Evolutionary conservation across 2,888 invertebrate species (phyloP), one percentile per base, ranked within the genome.

Genomic region (Caenorhabditis sp.): DNA sequence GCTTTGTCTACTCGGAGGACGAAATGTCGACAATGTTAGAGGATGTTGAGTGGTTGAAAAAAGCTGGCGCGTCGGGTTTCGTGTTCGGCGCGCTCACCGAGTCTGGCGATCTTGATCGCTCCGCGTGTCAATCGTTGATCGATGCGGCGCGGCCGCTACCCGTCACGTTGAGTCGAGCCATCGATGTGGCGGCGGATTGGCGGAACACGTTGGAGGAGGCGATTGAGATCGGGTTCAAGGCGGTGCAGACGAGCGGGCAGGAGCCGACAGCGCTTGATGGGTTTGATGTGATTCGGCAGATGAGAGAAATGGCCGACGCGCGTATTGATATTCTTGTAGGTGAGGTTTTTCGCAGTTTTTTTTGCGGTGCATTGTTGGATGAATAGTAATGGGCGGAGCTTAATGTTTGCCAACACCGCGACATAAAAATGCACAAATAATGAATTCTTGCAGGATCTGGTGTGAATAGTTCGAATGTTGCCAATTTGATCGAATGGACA

Each of bases 201-300:
- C 64, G 58, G 49, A 54, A 31, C 14, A 59, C 68, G 17, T 57
- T 81, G 0, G 70, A 71, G 31, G 67, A 67, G 4, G 81, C 79
- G 0, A 66, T 70, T 19, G 58, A 62, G n/a, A 49, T 76, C 8
- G 79, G 81, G 1, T 81, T 81, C 65, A 77, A 60, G 55, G 58
- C 68, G 12, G 77, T 81, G n/a, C 63, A 79, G 2, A 76, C 81
- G 0, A 77, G 79, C 61, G 81, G 81, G 0, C 81, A 78, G 49
- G 63, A 71, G 19, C 63, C 77, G 8, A 62, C 71, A 0, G 81
- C 81, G 0, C 50, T 78, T 17, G 76, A 79, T 62, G 81, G 81
- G n/a, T 69, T 71, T 21, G 62, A 64, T 14, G 58, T 62, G 12
- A 71, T 81, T 27, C 57, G 36, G 14, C 65, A 78, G 57, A 79